phyloP scores from a whole-genome alignment of 2,888 invertebrate genomes.

The Andrena bicolor region DNA sequence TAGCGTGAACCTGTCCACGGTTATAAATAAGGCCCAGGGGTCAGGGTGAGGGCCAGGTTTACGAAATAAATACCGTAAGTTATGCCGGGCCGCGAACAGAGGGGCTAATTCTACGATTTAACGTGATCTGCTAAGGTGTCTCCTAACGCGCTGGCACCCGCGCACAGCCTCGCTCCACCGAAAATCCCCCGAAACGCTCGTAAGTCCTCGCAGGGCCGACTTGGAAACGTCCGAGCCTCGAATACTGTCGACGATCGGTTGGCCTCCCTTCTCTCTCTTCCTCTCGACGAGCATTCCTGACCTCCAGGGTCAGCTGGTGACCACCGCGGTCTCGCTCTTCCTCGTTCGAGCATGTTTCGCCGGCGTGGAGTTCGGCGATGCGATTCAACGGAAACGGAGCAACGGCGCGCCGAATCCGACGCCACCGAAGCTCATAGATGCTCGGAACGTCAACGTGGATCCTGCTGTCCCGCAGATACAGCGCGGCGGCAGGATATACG shows the following conservation, averaged over 20 bases:
- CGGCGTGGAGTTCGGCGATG: conserved; percentile 46
- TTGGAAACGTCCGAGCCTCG: conserved; percentile 28
- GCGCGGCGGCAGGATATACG: conserved; percentile 78
- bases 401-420: neutral
- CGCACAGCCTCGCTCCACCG: conserved; percentile 30
- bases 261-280: conserved; percentile 39
- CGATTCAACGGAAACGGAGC: conserved; percentile 23
- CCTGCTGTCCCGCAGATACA: conserved; percentile 37
- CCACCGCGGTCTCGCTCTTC: conserved; percentile 56
- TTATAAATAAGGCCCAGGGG: conserved; percentile 79
- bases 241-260: conserved; percentile 34
- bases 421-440: conserved; percentile 14
- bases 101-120: conserved; percentile 81
- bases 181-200: conserved; percentile 57
- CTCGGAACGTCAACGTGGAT: conserved; percentile 16
- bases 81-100: conserved; percentile 69
- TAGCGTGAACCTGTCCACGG: conserved; percentile 78
- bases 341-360: conserved; percentile 49
- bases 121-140: conserved; percentile 77
- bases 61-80: conserved; percentile 80
- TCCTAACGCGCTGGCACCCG: conserved; percentile 49
- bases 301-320: conserved; percentile 60
- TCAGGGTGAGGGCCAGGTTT: conserved; percentile 76
- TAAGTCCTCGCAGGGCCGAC: conserved; percentile 50
- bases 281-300: conserved; percentile 62